Evolutionary conservation across 2,888 invertebrate genomes (phyloP).

Genomic region (Baccha elongata): DNA sequence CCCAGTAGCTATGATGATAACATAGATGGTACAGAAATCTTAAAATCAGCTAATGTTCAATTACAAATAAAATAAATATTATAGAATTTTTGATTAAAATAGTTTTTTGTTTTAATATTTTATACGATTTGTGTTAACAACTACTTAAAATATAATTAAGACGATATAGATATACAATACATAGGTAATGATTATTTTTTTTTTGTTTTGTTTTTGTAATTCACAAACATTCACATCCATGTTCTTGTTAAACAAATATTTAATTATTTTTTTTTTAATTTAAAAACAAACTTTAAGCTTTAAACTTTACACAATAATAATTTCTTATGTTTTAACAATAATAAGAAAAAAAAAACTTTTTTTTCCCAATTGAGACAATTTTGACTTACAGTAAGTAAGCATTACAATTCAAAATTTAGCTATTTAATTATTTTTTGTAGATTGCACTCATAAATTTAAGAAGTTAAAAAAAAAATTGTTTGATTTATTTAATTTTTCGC

Average conservation of each 20-base stretch:
- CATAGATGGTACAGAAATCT: too few relatives aligned
- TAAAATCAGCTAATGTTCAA: background rate
- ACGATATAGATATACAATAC: conserved; percentile 69
- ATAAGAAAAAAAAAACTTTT: background rate
- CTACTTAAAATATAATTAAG: conserved; percentile 72
- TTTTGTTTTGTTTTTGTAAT: conserved; percentile 36
- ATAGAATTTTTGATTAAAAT: conserved; percentile 54
- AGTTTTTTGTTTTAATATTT: conserved; percentile 52
- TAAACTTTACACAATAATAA: conserved; percentile 13
- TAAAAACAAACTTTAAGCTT: conserved; percentile 48
- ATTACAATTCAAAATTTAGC: conserved; percentile 3
- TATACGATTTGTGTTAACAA: conserved; percentile 65
- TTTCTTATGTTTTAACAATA: conserved; percentile 10
- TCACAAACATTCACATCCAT: conserved; percentile 53
- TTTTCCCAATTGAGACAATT: background rate
- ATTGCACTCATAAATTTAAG: conserved; percentile 2
- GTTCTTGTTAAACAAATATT: conserved; percentile 21
- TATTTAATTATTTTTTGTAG: background rate
- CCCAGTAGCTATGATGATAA: too few relatives aligned
- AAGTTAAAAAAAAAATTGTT: conserved; percentile 14
- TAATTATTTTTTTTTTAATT: conserved; percentile 2
- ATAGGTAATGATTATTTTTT: conserved; percentile 45
- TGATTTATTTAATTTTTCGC: background rate
- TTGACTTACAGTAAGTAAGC: conserved; percentile 4
- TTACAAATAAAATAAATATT: conserved; percentile 10